These are phyloP conservation scores for Eurypyga helias DNA, from an alignment of 2,113 vertebrate species.

Conservation along the genomic window DNA sequence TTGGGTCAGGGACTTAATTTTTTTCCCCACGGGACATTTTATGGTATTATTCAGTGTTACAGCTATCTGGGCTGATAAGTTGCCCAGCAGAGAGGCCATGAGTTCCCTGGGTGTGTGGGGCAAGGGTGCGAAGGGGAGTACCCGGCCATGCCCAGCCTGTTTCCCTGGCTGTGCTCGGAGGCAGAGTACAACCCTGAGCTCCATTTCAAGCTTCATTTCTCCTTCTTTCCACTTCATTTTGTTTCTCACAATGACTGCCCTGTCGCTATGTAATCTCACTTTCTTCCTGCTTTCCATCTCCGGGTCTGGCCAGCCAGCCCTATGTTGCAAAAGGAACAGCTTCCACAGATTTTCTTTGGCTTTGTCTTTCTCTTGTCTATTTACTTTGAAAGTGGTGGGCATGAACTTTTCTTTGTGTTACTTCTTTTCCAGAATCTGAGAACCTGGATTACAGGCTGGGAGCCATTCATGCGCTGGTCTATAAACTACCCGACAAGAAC, in stretches of 20 bases:
- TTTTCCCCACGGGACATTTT: neutral
- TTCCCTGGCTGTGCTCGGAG: neutral
- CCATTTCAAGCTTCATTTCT: neutral
- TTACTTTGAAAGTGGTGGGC: neutral
- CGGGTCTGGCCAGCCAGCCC: neutral
- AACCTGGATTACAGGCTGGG: slow-evolving; percentile 91
- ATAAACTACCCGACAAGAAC: slow-evolving; percentile 94
- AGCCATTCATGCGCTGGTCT: slow-evolving; percentile 91
- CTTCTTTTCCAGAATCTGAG: slow-evolving; percentile 85
- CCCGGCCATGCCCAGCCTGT: neutral
- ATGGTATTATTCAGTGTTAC: neutral
- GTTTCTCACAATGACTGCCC: neutral
- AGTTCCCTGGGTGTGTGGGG: neutral
- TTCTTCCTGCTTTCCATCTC: neutral
- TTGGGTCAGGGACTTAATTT: neutral
- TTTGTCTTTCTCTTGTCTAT: neutral
- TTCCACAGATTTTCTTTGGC: neutral
- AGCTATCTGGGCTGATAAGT: neutral
- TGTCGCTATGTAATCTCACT: neutral
- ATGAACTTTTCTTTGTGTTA: neutral
- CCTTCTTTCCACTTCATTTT: neutral
- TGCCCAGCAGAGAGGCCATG: neutral
- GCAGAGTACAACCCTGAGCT: neutral
- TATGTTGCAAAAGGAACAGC: neutral
- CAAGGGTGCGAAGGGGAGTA: fast-evolving